These are phyloP conservation scores for Carduelis carduelis DNA, from an alignment of 2,797 vertebrate genomes.

Conservation along the genomic window DNA sequence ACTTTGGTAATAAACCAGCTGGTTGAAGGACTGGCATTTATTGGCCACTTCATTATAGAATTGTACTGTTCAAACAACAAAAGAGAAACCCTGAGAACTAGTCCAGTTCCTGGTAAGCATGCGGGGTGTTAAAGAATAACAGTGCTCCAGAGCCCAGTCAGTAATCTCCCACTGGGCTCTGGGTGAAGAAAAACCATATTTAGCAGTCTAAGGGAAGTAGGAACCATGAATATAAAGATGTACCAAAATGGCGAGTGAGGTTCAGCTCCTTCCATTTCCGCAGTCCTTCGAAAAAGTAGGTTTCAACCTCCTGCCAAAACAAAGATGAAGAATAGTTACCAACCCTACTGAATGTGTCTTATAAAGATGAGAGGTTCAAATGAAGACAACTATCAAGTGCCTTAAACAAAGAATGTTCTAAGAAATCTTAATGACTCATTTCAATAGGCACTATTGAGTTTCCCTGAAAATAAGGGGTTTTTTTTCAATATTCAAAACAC, in stretches of 20 bases:
- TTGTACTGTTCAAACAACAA: constrained; percentile 74
- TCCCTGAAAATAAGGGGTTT: neutral
- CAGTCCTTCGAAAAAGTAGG: constrained; percentile 92
- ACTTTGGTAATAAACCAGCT: constrained; percentile 93
- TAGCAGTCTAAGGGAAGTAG: neutral
- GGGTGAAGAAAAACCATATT: neutral
- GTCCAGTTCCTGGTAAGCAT: neutral
- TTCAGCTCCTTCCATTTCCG: constrained; percentile 96
- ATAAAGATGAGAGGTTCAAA: neutral
- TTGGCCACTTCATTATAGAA: constrained; percentile 88
- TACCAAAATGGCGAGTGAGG: constrained; percentile 93
- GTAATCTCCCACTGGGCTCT: neutral
- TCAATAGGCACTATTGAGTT: neutral
- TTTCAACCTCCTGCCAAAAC: constrained; percentile 88
- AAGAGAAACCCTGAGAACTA: neutral
- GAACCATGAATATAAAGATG: neutral
- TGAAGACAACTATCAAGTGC: neutral
- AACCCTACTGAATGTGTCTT: neutral
- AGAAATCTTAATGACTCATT: neutral
- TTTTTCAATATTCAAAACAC: neutral
- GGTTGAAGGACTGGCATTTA: constrained; percentile 94
- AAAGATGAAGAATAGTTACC: constrained; percentile 32
- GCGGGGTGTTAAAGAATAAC: neutral
- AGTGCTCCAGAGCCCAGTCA: neutral
- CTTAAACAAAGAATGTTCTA: neutral